These are phyloP conservation scores for Ennomos fuscantarius DNA, from an alignment of 2,888 invertebrate species.

Conservation along the genomic window DNA sequence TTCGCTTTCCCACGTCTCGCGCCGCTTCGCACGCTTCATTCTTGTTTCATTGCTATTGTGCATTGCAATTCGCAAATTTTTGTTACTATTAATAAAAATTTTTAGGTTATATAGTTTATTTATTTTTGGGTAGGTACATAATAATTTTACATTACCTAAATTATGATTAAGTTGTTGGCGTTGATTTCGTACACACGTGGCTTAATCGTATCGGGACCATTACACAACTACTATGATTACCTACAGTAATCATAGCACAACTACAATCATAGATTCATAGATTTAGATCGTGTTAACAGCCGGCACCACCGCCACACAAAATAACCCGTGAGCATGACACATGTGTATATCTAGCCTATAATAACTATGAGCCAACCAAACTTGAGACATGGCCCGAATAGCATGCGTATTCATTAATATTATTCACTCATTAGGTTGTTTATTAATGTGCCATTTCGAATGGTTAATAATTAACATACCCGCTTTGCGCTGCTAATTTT, in stretches of 20 bases:
- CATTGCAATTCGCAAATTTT: constrained; percentile 64
- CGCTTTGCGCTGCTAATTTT: constrained; percentile 19
- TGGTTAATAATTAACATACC: constrained; percentile 21
- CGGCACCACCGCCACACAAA: constrained; percentile 31
- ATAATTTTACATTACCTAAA: no score
- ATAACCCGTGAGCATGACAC: constrained; percentile 58
- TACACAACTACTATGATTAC: no score
- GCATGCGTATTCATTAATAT: constrained; percentile 53
- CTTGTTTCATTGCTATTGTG: constrained; percentile 70
- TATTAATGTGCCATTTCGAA: constrained; percentile 33
- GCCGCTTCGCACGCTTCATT: constrained; percentile 69
- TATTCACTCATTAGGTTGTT: constrained; percentile 52
- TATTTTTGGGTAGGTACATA: not conserved
- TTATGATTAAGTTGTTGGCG: no score
- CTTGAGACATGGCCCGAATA: constrained; percentile 50
- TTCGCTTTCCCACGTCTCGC: constrained; percentile 79
- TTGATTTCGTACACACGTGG: no score
- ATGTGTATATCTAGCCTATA: constrained; percentile 46
- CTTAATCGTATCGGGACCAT: no score
- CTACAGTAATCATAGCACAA: no score
- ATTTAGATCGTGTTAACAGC: no score
- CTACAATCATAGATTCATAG: no score
- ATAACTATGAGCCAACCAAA: constrained; percentile 37
- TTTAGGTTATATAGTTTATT: not conserved
- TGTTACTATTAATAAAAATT: constrained; percentile 28